These are phyloP conservation scores for Fundulus diaphanus DNA, from an alignment of 2,797 vertebrate genomes.

Conservation along the genomic window DNA sequence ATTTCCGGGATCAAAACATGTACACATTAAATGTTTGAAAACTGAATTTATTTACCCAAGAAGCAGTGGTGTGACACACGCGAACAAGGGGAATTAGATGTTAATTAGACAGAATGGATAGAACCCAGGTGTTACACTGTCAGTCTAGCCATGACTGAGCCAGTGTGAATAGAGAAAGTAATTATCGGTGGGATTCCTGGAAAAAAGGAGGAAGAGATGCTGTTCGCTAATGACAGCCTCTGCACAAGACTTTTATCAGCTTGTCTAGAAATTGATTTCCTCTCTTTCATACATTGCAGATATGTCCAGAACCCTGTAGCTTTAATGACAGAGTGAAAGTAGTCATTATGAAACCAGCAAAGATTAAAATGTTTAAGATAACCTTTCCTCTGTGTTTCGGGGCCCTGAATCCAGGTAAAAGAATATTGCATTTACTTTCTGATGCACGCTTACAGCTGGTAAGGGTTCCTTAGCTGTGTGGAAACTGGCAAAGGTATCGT, in stretches of 20 bases:
- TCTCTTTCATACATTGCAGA: not conserved
- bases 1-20: not conserved
- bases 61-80: not conserved
- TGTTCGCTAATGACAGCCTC: not conserved
- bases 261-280: not conserved
- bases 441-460: not conserved
- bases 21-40: not conserved
- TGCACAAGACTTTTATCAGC: not conserved
- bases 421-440: not conserved
- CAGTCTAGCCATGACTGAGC: not conserved
- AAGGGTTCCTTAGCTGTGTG: not conserved
- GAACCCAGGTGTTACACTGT: not conserved
- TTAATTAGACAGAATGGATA: not conserved
- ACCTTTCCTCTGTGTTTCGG: not conserved
- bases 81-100: not conserved
- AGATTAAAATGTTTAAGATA: not conserved
- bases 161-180: not conserved
- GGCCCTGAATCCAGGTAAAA: not conserved
- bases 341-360: not conserved
- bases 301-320: not conserved
- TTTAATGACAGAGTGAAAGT: not conserved
- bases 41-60: not conserved
- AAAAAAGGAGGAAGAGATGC: not conserved
- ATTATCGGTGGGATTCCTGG: not conserved
- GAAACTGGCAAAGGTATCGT: not conserved